Evolutionary conservation across 1,140 invertebrate genomes (phyloP), one percentile per base, ranked within the genome.

Genomic region (Antheraea mylitta): DNA sequence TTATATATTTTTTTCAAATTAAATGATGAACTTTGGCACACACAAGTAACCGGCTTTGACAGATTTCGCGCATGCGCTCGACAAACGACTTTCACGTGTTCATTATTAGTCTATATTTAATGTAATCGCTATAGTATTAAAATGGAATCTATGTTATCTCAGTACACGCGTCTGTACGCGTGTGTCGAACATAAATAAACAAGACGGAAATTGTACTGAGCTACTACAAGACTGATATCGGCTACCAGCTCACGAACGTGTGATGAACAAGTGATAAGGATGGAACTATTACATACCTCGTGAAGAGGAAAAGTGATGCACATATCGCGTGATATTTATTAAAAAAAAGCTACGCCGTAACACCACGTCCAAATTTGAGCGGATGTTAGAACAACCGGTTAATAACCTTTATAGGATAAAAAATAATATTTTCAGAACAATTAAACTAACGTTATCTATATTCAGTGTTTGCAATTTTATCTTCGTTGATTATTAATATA

Each of bases 31-130:
- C 18, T 19, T 37, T 37, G 30, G 61, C 19, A 16, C 22, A 63
- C 61, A 10, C 18, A 53, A 53, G 18, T 13, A 37, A 30, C 8
- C 61, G 61, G n/a, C n/a, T 75, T 74, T 79, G 78, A 76, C 74
- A 74, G 69, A 61, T 64, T 66, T n/a, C 63, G 71, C 77, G 77
- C 77, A 79, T 79, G 79, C 79, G 77, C 72, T 66, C 45, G 1
- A 16, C 6, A 16, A 53, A 53, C 45, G 0, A 6, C 16, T 58
- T 61, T 66, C 53, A 70, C 60, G 30, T 68, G 11, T 38, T 30
- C 45, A 65, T 68, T 42, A 19, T 70, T 37, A 48, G 16, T 11
- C 45, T 53, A 53, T 53, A 13, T 53, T 53, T 53, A 53, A 53
- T 53, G 16, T 53, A n/a, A 16, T 53, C 45, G 45, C 11, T 6